Base-by-base conservation (phyloP, 2,797 vertebrate genomes). In the Coregonus suidteri region DNA sequence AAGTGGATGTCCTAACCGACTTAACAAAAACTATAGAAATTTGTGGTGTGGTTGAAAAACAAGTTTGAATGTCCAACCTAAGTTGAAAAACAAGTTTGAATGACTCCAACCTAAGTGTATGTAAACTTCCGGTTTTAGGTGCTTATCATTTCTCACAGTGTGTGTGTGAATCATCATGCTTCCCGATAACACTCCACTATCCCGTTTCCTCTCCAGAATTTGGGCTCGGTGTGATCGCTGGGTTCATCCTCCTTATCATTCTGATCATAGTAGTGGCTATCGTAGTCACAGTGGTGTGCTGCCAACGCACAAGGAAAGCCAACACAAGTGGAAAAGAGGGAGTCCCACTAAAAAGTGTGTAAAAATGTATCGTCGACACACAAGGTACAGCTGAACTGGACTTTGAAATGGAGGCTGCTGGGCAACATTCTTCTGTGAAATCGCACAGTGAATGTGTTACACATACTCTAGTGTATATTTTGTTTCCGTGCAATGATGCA, bases 361-460 rank as follows among this genome's bases (percentile, higher is more conserved):
- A 56, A 62, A 30, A 79, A 89, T 51, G 59, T 30, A 15, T 6
- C 72, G 51, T 4, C 31, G 13, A 25, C 0, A 47, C 41, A 68
- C 35, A 67, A 13, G 75, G 79, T 87, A 88, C 82, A 51, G 18
- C 31, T 81, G 66, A 75, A 74, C 75, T 79, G 81, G 71, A 84
- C 56, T 52, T 81, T 62, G 5, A 6, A 68, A 69, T 25, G 75
- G 80, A 68, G 53, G 65, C 6, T 31, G 3, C n/a, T 37, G 34
- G 59, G 64, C 25, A 52, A 5, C 59, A 18, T 83, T 81, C 83
- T 97, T 96, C 95, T 94, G 56, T 95, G 96, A 97, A 97, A 96
- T 96, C 86, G 47, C 74, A 52, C 41, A 64, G 35, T 68, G 34
- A 80, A 79, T 78, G 59, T 84, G 74, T 13, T 13, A 47, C 9